A percentile compares a stretch with the other conserved stretches of the same genome.
phyloP scores from a whole-genome alignment of 1,140 invertebrate species.

The Habropoda laboriosa region DNA sequence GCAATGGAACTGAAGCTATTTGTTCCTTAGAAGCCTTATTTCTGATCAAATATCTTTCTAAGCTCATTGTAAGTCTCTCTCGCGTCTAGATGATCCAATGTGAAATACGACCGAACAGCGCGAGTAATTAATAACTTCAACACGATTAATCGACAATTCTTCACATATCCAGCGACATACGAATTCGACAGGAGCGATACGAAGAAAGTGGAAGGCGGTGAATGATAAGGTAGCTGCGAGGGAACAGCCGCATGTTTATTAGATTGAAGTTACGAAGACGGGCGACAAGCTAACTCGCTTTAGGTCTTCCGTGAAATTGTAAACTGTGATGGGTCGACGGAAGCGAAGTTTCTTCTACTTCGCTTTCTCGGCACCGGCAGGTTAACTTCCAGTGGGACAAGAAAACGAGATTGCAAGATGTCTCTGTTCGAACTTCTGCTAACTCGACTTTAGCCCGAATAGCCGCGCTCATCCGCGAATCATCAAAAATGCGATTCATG shows the following conservation, averaged over 20 bases:
- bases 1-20: too few relatives aligned
- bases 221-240: slow-evolving; percentile 41
- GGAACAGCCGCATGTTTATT: slow-evolving; percentile 67
- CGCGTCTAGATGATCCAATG: too few relatives aligned
- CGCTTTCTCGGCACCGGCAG: slow-evolving; percentile 62
- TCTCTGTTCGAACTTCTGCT: slow-evolving; percentile 42
- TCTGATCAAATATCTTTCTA: too few relatives aligned
- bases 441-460: slow-evolving; percentile 25
- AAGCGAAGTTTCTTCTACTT: slow-evolving; percentile 59
- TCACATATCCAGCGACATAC: neutral
- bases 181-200: neutral
- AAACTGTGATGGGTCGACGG: slow-evolving; percentile 59
- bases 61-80: too few relatives aligned
- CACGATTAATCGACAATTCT: neutral
- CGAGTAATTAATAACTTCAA: too few relatives aligned
- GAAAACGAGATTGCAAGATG: slow-evolving; percentile 52
- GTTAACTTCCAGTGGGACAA: slow-evolving; percentile 51
- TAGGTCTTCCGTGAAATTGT: slow-evolving; percentile 67
- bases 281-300: slow-evolving; percentile 58
- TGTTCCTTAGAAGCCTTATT: too few relatives aligned
- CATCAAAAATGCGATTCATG: slow-evolving; percentile 30
- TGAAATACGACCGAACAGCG: too few relatives aligned
- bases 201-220: slow-evolving; percentile 26
- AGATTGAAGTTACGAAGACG: slow-evolving; percentile 65
- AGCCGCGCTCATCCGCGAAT: slow-evolving; percentile 9